Evolutionary conservation across 2,113 vertebrate genomes (phyloP).

Genomic region (Dromaius novaehollandiae): DNA sequence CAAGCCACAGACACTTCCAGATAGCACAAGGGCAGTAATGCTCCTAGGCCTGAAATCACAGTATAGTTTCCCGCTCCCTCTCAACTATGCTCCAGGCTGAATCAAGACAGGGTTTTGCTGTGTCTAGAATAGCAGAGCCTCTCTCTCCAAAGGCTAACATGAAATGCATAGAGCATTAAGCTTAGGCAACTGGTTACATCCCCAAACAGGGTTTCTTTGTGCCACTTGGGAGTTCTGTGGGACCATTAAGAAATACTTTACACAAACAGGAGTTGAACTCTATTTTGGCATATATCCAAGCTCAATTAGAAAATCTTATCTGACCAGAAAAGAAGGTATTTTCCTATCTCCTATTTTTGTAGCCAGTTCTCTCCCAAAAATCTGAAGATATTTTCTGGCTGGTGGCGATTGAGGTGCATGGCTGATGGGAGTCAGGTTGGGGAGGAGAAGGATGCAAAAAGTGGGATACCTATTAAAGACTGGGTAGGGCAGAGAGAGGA

Average conservation of each 20-base stretch:
- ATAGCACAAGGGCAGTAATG: neutral
- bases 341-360: neutral
- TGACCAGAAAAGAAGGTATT: neutral
- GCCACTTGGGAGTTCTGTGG: neutral
- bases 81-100: neutral
- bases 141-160: neutral
- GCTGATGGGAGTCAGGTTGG: neutral
- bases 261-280: neutral
- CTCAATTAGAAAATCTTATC: neutral
- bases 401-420: neutral
- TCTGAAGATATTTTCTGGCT: neutral
- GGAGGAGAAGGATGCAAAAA: neutral
- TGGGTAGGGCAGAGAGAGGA: neutral
- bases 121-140: neutral
- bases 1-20: neutral
- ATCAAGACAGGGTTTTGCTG: neutral
- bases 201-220: neutral
- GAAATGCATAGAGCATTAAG: neutral
- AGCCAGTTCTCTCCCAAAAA: neutral
- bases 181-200: neutral
- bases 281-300: neutral
- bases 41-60: neutral
- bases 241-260: neutral
- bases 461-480: neutral
- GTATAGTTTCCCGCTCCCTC: neutral